phyloP scores from a whole-genome alignment of 2,888 invertebrate species.

The Stenoptilia bipunctidactyla region DNA sequence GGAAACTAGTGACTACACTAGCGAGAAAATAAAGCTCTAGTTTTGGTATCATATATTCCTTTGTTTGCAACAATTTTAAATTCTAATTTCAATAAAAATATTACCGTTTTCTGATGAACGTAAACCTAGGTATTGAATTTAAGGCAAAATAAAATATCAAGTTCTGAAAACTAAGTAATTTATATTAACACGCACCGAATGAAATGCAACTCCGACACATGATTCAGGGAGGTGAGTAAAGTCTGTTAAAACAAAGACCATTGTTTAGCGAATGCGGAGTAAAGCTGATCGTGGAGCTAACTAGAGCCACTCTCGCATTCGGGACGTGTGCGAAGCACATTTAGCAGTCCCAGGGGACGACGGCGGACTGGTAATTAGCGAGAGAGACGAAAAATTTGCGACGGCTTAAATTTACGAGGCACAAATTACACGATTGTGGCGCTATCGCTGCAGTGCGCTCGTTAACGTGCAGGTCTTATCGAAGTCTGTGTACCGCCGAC shows the following conservation, averaged over 20 bases:
- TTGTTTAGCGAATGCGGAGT: conserved; percentile 50
- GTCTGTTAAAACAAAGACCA: conserved; percentile 59
- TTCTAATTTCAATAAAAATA: too few relatives aligned
- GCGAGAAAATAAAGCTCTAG: too few relatives aligned
- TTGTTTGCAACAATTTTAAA: too few relatives aligned
- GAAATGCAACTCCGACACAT: too few relatives aligned
- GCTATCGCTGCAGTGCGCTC: conserved; percentile 59
- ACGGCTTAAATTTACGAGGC: conserved; percentile 69
- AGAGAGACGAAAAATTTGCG: conserved; percentile 69
- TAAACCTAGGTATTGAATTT: too few relatives aligned
- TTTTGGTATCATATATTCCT: too few relatives aligned
- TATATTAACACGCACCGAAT: too few relatives aligned
- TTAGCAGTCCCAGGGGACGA: conserved; percentile 63
- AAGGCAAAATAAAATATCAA: too few relatives aligned
- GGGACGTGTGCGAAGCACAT: conserved; percentile 60
- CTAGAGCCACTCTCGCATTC: conserved; percentile 56
- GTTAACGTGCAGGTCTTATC: conserved; percentile 68
- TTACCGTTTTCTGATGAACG: too few relatives aligned
- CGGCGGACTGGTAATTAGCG: conserved; percentile 65
- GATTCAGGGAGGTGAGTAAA: conserved; percentile 39
- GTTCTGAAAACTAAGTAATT: too few relatives aligned
- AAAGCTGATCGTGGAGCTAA: conserved; percentile 34
- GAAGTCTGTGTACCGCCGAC: conserved; percentile 32
- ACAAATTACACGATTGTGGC: conserved; percentile 66
- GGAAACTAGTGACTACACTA: too few relatives aligned